Percentiles rank a stretch among this genome's conserved stretches.
Evolutionary conservation across 2,797 vertebrate species (phyloP).

Genomic region (Vireo griseus): DNA sequence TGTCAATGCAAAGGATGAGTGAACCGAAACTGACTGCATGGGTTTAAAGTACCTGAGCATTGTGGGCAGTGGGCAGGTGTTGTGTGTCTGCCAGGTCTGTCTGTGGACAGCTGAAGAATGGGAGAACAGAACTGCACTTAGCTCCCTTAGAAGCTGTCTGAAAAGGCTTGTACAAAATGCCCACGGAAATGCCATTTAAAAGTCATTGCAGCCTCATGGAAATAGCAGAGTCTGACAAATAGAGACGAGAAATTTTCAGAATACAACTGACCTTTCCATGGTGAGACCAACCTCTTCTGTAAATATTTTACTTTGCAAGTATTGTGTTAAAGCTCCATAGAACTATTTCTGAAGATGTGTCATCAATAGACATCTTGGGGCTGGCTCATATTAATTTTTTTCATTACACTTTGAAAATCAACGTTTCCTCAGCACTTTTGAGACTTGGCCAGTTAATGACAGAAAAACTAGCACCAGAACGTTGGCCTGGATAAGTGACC

Average conservation of each 20-base stretch:
- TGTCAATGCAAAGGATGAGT: neutral
- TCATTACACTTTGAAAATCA: neutral
- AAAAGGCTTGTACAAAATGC: neutral
- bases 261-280: neutral
- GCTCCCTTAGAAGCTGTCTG: neutral
- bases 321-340: neutral
- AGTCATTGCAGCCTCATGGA: neutral
- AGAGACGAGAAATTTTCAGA: neutral
- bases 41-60: fast-evolving
- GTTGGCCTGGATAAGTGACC: neutral
- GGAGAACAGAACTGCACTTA: neutral
- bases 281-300: neutral
- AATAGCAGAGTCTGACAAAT: neutral
- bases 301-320: neutral
- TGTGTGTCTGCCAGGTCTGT: neutral
- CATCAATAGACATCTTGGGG: neutral
- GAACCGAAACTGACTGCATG: neutral
- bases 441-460: neutral
- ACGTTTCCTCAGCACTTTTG: neutral
- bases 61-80: neutral
- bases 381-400: neutral
- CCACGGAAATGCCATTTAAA: neutral
- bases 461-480: neutral
- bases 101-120: neutral
- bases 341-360: neutral